Evolutionary conservation across 2,113 vertebrate genomes (phyloP), one percentile per base, ranked within the genome.

Genomic region (Cinclus cinclus): DNA sequence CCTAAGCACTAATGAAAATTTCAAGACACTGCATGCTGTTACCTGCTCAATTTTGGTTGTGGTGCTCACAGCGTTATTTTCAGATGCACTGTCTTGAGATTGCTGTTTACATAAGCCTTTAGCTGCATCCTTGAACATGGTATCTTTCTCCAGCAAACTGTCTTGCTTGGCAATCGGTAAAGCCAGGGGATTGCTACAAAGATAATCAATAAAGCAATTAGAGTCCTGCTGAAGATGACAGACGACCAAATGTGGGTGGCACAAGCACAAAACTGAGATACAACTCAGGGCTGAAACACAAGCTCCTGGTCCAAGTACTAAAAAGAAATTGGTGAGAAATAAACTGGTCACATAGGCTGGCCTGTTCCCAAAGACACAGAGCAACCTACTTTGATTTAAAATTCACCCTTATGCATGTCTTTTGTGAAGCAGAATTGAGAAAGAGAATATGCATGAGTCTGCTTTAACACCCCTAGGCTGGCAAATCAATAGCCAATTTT

Each of bases 141-240:
- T 98, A 84, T 98, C 98, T 97, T 99, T 99, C 97, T 99, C 99
- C 97, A 99, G 94, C 94, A 99, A 97, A 94, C 99, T 99, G 97
- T 99, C 99, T 84, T 98, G 98, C 94, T 99, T 99, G 77, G 99
- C 98, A 69, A 99, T 99, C 2, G 99, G 97, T 77, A 99, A 87
- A 80, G 97, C 97, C 94, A 99, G 90, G 33, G 98, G 98, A 71
- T 97, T 98, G 81, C 99, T 99, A 81, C 15, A 88, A 86, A 88
- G 89, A 94, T 60, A 97, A 97, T 87, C 90, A 50, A 94, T 78
- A 94, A 71, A 78, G 28, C 25, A 87, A 86, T 98, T 75, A 98
- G 91, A 63, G 12, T 77, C 64, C 60, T 90, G 13, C 39, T 74
- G 55, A 80, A 81, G 41, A 41, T 24, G 55, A 58, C 68, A 79